Percentiles rank a stretch among this genome's conserved stretches.
phyloP scores from a whole-genome alignment of 2,797 vertebrate species.

The Xyrichtys novacula region DNA sequence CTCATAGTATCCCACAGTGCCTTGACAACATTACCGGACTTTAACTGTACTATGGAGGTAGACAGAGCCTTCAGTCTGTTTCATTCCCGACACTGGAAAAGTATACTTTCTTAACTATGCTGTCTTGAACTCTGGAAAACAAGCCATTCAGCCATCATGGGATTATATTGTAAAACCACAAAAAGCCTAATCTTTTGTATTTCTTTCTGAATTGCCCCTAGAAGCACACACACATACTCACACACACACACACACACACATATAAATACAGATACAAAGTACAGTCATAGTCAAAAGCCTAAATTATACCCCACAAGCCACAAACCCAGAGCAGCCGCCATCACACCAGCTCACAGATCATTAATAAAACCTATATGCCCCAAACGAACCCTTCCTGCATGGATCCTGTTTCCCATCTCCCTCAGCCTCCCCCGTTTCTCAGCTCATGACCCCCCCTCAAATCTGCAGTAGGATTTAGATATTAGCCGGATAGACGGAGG shows the following conservation, averaged over 20 bases:
- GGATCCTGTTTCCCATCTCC: constrained; percentile 53
- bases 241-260: constrained; percentile 7
- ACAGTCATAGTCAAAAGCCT: constrained; percentile 45
- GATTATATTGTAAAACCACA: neutral
- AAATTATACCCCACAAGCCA: constrained; percentile 27
- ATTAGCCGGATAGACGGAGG: constrained; percentile 74
- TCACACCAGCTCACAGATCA: constrained; percentile 51
- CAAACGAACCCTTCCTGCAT: constrained; percentile 46
- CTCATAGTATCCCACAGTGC: too few species aligned
- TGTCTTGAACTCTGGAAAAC: too few species aligned
- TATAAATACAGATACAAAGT: constrained; percentile 6
- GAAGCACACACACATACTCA: constrained; percentile 12
- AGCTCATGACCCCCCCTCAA: constrained; percentile 38
- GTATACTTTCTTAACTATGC: too few species aligned
- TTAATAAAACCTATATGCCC: constrained; percentile 62
- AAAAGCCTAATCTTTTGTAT: neutral
- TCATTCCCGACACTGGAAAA: too few species aligned
- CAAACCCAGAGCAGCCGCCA: constrained; percentile 33
- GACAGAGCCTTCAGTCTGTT: too few species aligned
- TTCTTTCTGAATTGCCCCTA: neutral
- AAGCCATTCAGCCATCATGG: too few species aligned
- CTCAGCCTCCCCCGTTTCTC: neutral
- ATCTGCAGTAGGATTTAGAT: constrained; percentile 76
- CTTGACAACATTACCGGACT: too few species aligned
- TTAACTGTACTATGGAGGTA: too few species aligned